Evolutionary conservation across 2,888 invertebrate species (phyloP), one percentile per base, ranked within the genome.

Genomic region (Cryptus armator): DNA sequence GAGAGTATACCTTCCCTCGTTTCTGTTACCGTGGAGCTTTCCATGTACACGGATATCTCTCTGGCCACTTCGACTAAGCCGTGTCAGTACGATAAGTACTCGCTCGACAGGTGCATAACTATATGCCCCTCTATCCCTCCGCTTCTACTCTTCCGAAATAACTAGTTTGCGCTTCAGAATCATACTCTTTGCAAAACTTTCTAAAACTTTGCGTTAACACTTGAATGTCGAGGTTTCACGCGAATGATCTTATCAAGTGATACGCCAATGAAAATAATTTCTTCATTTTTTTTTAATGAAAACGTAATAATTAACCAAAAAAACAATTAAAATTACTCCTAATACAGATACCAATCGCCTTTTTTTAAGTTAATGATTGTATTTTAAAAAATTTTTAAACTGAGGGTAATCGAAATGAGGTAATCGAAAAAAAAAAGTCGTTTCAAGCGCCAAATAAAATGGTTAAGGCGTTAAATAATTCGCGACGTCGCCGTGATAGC

Each of bases 381-480:
- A 12, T 14, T n/a, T n/a, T n/a, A n/a, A n/a, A n/a, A n/a, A n/a
- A n/a, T n/a, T n/a, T n/a, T n/a, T n/a, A n/a, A n/a, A n/a, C n/a
- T n/a, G n/a, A n/a, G n/a, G n/a, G n/a, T n/a, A n/a, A n/a, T n/a
- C n/a, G n/a, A n/a, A n/a, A n/a, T n/a, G n/a, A n/a, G 12, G 46
- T 66, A 62, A 79, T 66, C 19, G 29, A 37, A 37, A 37, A 37
- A 37, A 37, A 68, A 16, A 29, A 37, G 7, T 46, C 59, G 10
- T 62, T 77, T 53, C 14, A 74, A 79, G 56, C n/a, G 53, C 44
- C 53, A 46, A 12, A 76, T 62, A 76, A 80, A 67, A 59, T 44
- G 56, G 66, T 67, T 44, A 81, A 77, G 71, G 66, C 72, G 67
- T 80, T 71, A 68, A 85, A 85, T 83, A 74, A 83, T 82, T 80